Conservation (phyloP, 1,140 invertebrate genomes). For the Lepidurus apus region DNA sequence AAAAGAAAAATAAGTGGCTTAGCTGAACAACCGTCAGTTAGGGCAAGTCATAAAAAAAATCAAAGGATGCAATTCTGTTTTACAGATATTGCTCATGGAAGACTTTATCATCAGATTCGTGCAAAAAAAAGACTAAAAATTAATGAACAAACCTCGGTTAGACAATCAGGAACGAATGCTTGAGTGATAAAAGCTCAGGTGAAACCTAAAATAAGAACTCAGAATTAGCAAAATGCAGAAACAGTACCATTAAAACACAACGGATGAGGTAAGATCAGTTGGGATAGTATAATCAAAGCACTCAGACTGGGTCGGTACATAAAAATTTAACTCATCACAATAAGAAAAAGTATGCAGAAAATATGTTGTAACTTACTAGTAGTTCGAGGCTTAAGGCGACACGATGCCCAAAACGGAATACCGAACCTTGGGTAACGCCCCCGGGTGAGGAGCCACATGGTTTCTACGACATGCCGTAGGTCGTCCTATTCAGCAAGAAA, state of each 20-base stretch:
- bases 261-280: background rate
- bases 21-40: background rate
- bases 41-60: constrained; percentile 10
- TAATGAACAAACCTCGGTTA: no score
- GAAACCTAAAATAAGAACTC: background rate
- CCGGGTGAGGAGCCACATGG: no score
- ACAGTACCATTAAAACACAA: background rate
- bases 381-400: no score
- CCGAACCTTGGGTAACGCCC: no score
- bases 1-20: background rate
- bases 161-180: no score
- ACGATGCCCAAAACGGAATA: no score
- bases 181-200: background rate
- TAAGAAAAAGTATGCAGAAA: background rate
- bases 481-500: no score
- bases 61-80: constrained; percentile 4
- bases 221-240: background rate
- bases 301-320: constrained; percentile 20
- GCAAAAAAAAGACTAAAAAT: no score
- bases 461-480: no score
- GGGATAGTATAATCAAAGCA: constrained; percentile 8
- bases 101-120: background rate
- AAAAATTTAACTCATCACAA: background rate
- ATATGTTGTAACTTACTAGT: background rate
- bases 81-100: background rate